phyloP scores from a whole-genome alignment of 2,113 vertebrate genomes.

The Empidonax alnorum region DNA sequence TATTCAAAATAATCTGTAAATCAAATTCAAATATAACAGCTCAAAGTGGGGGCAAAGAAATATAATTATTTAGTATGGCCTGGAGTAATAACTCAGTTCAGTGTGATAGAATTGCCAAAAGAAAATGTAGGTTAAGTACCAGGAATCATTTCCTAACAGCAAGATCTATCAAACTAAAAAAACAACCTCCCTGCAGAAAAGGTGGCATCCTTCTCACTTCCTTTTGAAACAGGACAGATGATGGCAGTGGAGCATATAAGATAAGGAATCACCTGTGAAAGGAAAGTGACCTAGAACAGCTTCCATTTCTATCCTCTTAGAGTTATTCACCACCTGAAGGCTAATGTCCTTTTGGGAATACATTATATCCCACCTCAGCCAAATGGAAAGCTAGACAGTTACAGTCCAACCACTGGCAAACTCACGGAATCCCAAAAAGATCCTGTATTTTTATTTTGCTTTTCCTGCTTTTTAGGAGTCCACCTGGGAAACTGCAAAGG shows the following conservation, averaged over 20 bases:
- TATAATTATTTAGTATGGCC: conserved; percentile 12
- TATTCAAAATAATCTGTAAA: conserved; percentile 48
- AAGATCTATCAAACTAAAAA: neutral
- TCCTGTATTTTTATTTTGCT: neutral
- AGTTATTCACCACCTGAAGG: neutral
- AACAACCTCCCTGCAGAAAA: neutral
- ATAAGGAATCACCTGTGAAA: neutral
- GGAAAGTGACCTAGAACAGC: neutral
- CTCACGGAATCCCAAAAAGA: accelerated
- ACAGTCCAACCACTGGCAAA: accelerated
- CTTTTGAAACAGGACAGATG: neutral
- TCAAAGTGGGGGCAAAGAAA: conserved; percentile 6
- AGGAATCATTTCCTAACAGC: neutral
- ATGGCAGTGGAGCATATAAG: neutral
- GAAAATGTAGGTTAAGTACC: conserved; percentile 37
- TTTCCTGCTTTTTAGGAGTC: neutral
- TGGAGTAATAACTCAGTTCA: conserved; percentile 12
- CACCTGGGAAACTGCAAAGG: neutral
- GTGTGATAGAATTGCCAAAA: neutral
- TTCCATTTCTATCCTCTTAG: neutral
- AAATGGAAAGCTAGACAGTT: neutral
- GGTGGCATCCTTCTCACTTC: neutral
- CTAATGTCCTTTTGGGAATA: neutral
- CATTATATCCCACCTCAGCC: neutral
- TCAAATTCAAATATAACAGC: conserved; percentile 39